These are phyloP conservation scores for Thymallus thymallus DNA, from an alignment of 2,113 vertebrate genomes.

Conservation along the genomic window DNA sequence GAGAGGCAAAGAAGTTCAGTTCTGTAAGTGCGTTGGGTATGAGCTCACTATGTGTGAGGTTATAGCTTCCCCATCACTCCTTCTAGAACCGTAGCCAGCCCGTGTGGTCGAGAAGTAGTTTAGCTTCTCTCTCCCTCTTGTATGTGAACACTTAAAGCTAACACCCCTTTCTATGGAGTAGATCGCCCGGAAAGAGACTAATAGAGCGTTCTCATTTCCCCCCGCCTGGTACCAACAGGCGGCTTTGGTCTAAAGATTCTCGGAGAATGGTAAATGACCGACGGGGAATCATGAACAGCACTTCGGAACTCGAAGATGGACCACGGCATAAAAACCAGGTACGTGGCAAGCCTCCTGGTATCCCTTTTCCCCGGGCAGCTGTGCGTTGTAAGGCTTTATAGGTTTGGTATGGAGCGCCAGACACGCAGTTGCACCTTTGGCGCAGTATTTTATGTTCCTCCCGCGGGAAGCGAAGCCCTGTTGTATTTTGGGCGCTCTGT, in stretches of 20 bases:
- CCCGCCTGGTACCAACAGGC: slow-evolving; percentile 55
- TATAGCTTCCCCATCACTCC: slow-evolving; percentile 28
- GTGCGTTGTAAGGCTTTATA: neutral
- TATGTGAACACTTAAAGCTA: slow-evolving; percentile 9
- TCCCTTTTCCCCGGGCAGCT: neutral
- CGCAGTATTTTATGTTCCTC: neutral
- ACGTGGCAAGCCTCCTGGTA: slow-evolving; percentile 15
- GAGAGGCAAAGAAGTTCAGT: slow-evolving; percentile 38
- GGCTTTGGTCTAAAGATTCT: slow-evolving; percentile 61
- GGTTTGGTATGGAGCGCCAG: neutral
- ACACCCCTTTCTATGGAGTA: slow-evolving; percentile 57
- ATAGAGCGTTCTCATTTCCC: slow-evolving; percentile 35
- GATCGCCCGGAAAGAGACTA: slow-evolving; percentile 44
- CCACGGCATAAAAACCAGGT: slow-evolving; percentile 80
- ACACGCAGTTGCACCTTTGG: neutral
- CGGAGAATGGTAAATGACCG: slow-evolving; percentile 76
- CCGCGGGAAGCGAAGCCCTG: neutral
- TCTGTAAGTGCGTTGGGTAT: slow-evolving; percentile 53
- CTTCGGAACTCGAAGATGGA: slow-evolving; percentile 82
- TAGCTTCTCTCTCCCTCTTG: slow-evolving; percentile 21
- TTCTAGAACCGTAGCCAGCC: slow-evolving; percentile 42
- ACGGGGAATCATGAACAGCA: slow-evolving; percentile 81
- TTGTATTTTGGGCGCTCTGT: neutral
- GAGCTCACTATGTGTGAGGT: slow-evolving; percentile 30
- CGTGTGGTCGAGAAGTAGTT: slow-evolving; percentile 34